Evolutionary conservation across 1,140 invertebrate species (phyloP), one percentile per base, ranked within the genome.

Genomic region (Drosophila pseudoananassae): DNA sequence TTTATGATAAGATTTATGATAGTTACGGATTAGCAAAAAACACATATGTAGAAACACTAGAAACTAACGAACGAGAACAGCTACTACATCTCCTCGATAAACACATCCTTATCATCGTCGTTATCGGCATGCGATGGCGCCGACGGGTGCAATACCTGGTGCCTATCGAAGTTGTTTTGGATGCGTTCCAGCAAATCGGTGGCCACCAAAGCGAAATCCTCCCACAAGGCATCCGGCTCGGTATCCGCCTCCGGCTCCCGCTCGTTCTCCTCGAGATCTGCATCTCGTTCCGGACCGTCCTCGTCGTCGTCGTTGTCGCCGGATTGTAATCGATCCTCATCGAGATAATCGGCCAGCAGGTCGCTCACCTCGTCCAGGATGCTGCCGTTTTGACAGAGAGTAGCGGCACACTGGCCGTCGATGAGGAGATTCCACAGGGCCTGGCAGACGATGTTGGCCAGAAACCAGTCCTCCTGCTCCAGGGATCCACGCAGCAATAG

Each of bases 401-500:
- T 20, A 92, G 83, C 89, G 93, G 92, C 46, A 33, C 83, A 89
- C 52, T 91, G 87, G 3, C 91, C 92, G 45, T 95, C 94, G 31
- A 94, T 94, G 63, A 94, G 94, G 75, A 94, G 95, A 92, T 96
- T 96, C 95, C 95, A 96, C 14, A 96, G 49, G 6, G 91, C 91
- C 66, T 92, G 91, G 54, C 90, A 92, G 20, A 89, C 81, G 25
- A 92, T 91, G 3, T 84, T 90, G 23, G 91, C 87, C 53, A 92
- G 58, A 40, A 92, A 87, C 91, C 91, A 92, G 57, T 92, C 91
- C 65, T 91, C 85, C 59, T 92, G 80, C 49, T 87, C 70, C 45
- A 92, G 46, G 4, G 82, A 68, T n/a, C 75, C 87, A 5, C 81
- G 73, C 9, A 92, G 36, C 8, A 91, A 53, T 5, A 91, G 61